These are phyloP conservation scores for Rhadina sibilatrix DNA, from an alignment of 2,113 vertebrate species.

Conservation along the genomic window DNA sequence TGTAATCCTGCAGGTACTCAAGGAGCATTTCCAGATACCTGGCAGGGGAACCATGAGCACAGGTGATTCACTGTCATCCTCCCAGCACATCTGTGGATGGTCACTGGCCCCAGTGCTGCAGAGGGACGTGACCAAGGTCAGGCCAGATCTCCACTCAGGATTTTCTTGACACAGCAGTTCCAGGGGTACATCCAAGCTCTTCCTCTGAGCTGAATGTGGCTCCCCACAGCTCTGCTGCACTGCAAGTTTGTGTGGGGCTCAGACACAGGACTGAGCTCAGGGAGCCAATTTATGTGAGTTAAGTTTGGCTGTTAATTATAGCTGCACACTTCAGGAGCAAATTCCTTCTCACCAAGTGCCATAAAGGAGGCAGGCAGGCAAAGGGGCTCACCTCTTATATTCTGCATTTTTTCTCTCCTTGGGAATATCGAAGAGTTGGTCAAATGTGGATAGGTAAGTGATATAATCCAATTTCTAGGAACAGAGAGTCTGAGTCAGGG, in stretches of 20 bases:
- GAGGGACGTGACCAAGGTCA: not conserved
- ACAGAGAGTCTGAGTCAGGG: not conserved
- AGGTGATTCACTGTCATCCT: not conserved
- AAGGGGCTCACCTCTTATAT: constrained; percentile 85
- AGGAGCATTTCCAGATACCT: constrained; percentile 97
- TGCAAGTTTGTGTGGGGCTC: not conserved
- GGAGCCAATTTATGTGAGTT: not conserved
- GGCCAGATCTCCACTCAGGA: not conserved
- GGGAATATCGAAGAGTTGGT: constrained; percentile 97
- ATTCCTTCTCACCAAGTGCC: not conserved
- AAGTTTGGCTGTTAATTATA: not conserved
- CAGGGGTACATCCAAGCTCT: not conserved
- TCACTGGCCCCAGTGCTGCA: not conserved
- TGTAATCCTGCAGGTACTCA: constrained; percentile 97
- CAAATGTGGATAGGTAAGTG: constrained; percentile 93
- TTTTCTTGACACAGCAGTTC: not conserved
- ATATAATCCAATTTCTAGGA: constrained; percentile 94
- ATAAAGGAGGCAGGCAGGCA: not conserved
- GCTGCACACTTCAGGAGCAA: not conserved
- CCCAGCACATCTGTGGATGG: not conserved
- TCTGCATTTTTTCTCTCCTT: constrained; percentile 97
- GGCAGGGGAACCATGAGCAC: not conserved
- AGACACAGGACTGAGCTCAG: not conserved
- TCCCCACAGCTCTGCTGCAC: not conserved
- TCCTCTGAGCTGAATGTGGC: not conserved